A percentile compares a stretch with the other conserved stretches of the same genome.
These are phyloP conservation scores for Sturnira hondurensis DNA, from an alignment of 2,113 vertebrate species.

Conservation along the genomic window DNA sequence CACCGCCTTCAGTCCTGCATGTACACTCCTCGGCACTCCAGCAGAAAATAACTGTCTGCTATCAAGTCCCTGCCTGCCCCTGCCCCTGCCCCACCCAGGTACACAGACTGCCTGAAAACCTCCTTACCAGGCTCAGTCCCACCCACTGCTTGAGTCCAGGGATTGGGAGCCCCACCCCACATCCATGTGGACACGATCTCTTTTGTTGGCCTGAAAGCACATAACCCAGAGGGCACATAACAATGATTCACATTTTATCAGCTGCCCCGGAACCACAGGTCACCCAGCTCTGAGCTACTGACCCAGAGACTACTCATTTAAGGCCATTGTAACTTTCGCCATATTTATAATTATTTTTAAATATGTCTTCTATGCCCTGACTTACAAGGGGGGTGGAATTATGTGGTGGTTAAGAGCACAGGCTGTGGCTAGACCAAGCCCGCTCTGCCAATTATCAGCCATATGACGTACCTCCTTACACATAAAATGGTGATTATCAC, in stretches of 20 bases:
- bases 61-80: neutral
- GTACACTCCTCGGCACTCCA: neutral
- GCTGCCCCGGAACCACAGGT: neutral
- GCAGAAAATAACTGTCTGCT: neutral
- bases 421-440: neutral
- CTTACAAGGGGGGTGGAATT: accelerated
- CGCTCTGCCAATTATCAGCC: neutral
- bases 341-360: neutral
- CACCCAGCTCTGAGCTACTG: neutral
- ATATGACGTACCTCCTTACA: neutral
- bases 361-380: neutral
- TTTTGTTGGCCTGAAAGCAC: neutral
- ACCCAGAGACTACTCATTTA: neutral
- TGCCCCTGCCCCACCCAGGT: neutral
- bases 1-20: neutral
- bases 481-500: neutral
- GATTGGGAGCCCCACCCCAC: neutral
- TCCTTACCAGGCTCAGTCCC: neutral
- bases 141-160: neutral
- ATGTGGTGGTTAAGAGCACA: neutral
- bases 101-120: neutral
- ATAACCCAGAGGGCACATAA: neutral
- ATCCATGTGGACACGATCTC: neutral
- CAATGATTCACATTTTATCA: neutral
- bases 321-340: neutral